These are phyloP conservation scores for Oncorhynchus kisutch DNA, from an alignment of 2,113 vertebrate species.

Conservation along the genomic window DNA sequence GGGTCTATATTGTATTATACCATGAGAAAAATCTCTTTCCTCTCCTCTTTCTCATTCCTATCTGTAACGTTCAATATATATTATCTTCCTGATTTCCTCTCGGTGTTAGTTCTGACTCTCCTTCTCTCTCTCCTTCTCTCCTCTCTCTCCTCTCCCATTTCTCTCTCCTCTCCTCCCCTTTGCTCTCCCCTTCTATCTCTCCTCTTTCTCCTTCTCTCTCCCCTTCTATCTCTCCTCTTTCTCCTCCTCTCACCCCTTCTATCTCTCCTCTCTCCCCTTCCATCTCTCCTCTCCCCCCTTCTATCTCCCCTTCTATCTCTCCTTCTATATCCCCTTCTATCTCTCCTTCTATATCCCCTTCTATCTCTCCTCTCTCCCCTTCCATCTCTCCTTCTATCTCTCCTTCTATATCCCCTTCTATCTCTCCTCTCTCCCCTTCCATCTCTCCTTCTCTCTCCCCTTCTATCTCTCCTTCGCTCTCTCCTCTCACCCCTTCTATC, in stretches of 20 bases:
- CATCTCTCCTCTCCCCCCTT: too few relatives aligned
- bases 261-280: not conserved
- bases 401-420: not conserved
- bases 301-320: too few relatives aligned
- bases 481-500: too few relatives aligned
- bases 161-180: conserved; percentile 42
- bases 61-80: conserved; percentile 9
- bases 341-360: too few relatives aligned
- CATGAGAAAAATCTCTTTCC: conserved; percentile 4
- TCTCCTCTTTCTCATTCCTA: conserved; percentile 11
- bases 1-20: conserved; percentile 44
- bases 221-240: too few relatives aligned
- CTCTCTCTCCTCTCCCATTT: conserved; percentile 24
- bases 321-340: too few relatives aligned
- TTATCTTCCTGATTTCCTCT: conserved; percentile 17
- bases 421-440: too few relatives aligned
- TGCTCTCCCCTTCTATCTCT: conserved; percentile 55
- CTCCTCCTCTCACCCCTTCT: conserved; percentile 48
- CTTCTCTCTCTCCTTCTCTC: conserved; percentile 3
- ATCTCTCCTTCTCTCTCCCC: not conserved
- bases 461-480: too few relatives aligned
- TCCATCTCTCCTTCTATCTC: not conserved
- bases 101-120: not conserved
- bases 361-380: conserved; percentile 65
- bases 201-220: conserved; percentile 39